Percentiles rank a stretch among this genome's conserved stretches.
Evolutionary conservation across 2,113 vertebrate species (phyloP).

Genomic region (Tyto alba): DNA sequence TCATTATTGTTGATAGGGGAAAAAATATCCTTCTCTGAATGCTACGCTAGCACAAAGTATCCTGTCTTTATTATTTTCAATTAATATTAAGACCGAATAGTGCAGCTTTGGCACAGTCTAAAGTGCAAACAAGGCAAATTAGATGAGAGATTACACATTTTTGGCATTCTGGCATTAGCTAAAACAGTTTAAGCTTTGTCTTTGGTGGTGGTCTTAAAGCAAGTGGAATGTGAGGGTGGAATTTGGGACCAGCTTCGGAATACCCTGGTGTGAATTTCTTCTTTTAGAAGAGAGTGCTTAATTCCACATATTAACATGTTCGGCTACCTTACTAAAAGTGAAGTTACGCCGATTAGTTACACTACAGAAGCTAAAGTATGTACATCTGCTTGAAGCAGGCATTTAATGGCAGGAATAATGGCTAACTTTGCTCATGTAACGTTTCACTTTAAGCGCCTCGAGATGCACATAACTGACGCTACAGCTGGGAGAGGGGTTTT

Average conservation of each 20-base stretch:
- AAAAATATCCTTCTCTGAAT: background rate
- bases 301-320: slow-evolving; percentile 69
- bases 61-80: background rate
- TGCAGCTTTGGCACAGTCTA: background rate
- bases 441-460: background rate
- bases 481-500: background rate
- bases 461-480: background rate
- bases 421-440: slow-evolving; percentile 46
- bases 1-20: background rate
- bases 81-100: background rate
- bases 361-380: slow-evolving; percentile 62
- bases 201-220: slow-evolving; percentile 48
- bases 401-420: slow-evolving; percentile 37
- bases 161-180: slow-evolving; percentile 35
- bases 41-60: background rate
- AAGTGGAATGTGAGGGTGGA: slow-evolving; percentile 54
- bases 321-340: slow-evolving; percentile 58
- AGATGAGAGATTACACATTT: background rate
- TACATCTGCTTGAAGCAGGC: slow-evolving; percentile 62
- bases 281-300: slow-evolving; percentile 59
- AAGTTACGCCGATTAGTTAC: slow-evolving; percentile 70
- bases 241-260: background rate
- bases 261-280: slow-evolving; percentile 59
- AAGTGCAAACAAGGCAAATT: background rate
- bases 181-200: slow-evolving; percentile 33